Conservation (phyloP, 1,140 invertebrate species). For the Anagrus nilaparvatae region DNA sequence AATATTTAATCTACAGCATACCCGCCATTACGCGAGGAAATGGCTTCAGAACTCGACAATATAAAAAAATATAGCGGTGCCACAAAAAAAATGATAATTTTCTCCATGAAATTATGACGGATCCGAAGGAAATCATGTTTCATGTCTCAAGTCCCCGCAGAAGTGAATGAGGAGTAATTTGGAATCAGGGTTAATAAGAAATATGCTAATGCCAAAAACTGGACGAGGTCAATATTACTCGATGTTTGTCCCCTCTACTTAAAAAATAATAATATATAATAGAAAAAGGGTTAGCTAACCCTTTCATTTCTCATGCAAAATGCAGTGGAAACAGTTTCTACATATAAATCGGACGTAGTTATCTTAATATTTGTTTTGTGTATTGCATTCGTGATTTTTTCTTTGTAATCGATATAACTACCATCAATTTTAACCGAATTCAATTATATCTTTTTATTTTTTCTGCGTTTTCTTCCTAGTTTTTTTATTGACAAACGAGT, state of each 20-base stretch:
- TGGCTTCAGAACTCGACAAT: too few relatives aligned
- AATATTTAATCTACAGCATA: too few relatives aligned
- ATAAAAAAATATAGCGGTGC: neutral
- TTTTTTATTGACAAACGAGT: too few relatives aligned
- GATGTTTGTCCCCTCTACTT: constrained; percentile 26
- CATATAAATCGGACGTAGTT: constrained; percentile 29
- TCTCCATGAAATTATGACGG: constrained; percentile 5
- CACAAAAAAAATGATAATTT: neutral
- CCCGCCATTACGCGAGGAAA: too few relatives aligned
- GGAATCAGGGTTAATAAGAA: too few relatives aligned
- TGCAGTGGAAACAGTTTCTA: constrained; percentile 34
- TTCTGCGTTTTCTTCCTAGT: neutral
- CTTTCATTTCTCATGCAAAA: constrained; percentile 29
- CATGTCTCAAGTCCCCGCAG: neutral
- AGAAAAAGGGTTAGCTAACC: constrained; percentile 31
- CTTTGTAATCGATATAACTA: neutral
- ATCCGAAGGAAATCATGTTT: neutral
- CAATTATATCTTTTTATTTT: neutral
- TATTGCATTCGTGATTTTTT: neutral
- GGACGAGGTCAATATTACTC: constrained; percentile 23
- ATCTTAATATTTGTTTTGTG: constrained; percentile 22
- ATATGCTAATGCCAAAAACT: constrained; percentile 20
- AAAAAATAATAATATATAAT: too few relatives aligned
- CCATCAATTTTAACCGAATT: neutral
- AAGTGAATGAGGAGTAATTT: constrained; percentile 18